A percentile compares a stretch with the other conserved stretches of the same genome.
These are phyloP conservation scores for Apotomis betuletana DNA, from an alignment of 2,888 invertebrate genomes.

Conservation along the genomic window DNA sequence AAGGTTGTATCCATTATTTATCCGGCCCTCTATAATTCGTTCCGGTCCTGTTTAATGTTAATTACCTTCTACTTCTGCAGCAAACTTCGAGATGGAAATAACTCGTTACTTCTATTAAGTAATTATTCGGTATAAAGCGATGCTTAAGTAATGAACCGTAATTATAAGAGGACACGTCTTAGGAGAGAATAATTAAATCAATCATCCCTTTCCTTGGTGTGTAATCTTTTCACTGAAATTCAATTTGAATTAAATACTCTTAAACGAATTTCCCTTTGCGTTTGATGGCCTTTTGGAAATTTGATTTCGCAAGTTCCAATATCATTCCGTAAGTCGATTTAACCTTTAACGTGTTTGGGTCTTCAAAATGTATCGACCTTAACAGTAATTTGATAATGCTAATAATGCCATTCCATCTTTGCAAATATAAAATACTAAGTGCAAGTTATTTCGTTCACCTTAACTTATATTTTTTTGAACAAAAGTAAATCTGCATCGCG, in stretches of 20 bases:
- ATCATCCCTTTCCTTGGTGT: conserved; percentile 77
- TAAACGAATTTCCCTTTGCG: conserved; percentile 68
- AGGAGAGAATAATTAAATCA: conserved; percentile 82
- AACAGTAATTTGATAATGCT: neutral
- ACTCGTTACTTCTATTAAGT: conserved; percentile 83
- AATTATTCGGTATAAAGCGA: conserved; percentile 82
- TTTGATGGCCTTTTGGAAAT: conserved; percentile 62
- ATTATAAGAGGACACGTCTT: conserved; percentile 83
- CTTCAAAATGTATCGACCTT: conserved; percentile 42
- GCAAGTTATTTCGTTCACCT: no score
- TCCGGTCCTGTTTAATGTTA: conserved; percentile 72
- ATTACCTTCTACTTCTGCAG: conserved; percentile 70
- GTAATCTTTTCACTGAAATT: conserved; percentile 80
- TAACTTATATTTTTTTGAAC: no score
- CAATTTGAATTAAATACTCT: conserved; percentile 76
- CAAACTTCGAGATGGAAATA: conserved; percentile 78
- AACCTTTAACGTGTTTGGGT: conserved; percentile 52
- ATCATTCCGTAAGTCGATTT: conserved; percentile 62
- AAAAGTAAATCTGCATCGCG: no score
- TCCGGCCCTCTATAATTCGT: conserved; percentile 69
- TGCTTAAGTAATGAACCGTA: conserved; percentile 82
- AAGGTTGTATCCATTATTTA: conserved; percentile 62
- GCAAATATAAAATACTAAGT: no score
- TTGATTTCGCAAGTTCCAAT: conserved; percentile 44
- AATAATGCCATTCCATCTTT: neutral